Base-by-base conservation (phyloP, 2,888 invertebrate species). In the Cephalotes varians region DNA sequence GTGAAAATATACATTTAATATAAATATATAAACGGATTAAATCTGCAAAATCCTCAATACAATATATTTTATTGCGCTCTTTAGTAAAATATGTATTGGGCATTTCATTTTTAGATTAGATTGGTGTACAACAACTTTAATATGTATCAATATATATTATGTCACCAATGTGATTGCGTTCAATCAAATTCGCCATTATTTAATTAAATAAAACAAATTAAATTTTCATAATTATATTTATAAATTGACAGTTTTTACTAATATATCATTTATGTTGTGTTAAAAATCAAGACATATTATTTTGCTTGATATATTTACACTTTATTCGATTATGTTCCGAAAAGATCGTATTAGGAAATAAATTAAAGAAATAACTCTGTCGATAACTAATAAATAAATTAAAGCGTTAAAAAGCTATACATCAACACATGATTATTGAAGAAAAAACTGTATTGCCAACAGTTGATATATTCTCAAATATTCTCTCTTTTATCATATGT, bases 371-470 rank as follows among this genome's bases (percentile, higher is more conserved):
- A 18, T 31, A n/a, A 0, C 4, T 3, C 21, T 21, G n/a, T 37
- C 40, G 51, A 40, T 65, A 49, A 25, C 0, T 18, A 44, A 44
- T n/a, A 49, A 6, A 60, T 31, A 10, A 44, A 44, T 44, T 44
- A 44, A 54, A 67, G 6, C 9, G 3, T 65, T 12, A 12, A 51
- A 31, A 65, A 31, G 31, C 31, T 21, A 3, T 40, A 69, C 40
- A 76, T n/a, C 77, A 56, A 25, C 40, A 18, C 10, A 31, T 9
- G 77, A 31, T 54, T 44, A 44, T n/a, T 21, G 31, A 49, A 56
- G 21, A 12, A 44, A 28, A 37, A 44, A 56, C 44, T 77, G 54
- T 21, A 31, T 69, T 51, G 40, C 77, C 77, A 31, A 31, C 69
- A 31, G 54, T 69, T 69, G 77, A 69, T 77, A 54, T 1, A 44